phyloP scores from a whole-genome alignment of 2,888 invertebrate genomes.

The Linyphia triangularis region DNA sequence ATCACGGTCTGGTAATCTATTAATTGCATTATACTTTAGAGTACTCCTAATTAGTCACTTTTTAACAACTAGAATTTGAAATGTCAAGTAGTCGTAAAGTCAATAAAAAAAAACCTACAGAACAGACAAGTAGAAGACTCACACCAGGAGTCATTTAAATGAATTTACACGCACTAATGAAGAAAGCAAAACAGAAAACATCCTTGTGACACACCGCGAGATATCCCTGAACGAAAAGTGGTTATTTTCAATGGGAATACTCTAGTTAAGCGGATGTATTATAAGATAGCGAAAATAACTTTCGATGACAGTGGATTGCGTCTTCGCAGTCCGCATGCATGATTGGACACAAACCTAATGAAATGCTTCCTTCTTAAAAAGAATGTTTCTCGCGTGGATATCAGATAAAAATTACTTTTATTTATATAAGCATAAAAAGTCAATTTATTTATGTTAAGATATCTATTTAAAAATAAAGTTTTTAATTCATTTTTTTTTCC shows the following conservation, averaged over 20 bases:
- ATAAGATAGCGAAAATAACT: slow-evolving; percentile 32
- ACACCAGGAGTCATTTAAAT: neutral
- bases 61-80: too few relatives aligned
- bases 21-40: too few relatives aligned
- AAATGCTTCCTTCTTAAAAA: neutral
- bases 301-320: neutral
- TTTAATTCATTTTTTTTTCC: too few relatives aligned
- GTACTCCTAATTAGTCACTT: too few relatives aligned
- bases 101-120: too few relatives aligned
- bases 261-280: slow-evolving; percentile 22
- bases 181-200: neutral
- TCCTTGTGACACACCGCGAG: neutral
- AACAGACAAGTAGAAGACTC: too few relatives aligned
- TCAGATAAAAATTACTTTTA: neutral
- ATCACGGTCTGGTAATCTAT: too few relatives aligned
- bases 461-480: too few relatives aligned
- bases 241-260: neutral
- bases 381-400: neutral
- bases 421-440: neutral
- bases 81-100: too few relatives aligned
- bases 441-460: too few relatives aligned
- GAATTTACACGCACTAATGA: neutral
- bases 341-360: slow-evolving; percentile 4
- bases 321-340: slow-evolving; percentile 1
- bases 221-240: neutral